Evolutionary conservation across 2,797 vertebrate genomes (phyloP).

Genomic region (Bucorvus abyssinicus): DNA sequence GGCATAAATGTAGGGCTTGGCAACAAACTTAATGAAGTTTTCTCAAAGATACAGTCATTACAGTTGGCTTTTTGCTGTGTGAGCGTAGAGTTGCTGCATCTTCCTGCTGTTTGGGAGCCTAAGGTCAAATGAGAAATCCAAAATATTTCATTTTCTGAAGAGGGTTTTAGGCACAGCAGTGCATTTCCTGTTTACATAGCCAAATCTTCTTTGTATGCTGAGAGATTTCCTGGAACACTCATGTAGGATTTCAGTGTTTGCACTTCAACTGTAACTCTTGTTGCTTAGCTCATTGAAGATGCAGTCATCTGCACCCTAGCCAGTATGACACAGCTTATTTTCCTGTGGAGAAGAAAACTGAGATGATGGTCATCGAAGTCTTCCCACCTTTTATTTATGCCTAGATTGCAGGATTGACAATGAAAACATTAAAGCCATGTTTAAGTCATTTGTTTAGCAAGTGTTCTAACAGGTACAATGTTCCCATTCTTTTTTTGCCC

Average conservation of each 20-base stretch:
- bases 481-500: neutral
- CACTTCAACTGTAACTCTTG: neutral
- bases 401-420: neutral
- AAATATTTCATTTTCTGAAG: slow-evolving; percentile 33
- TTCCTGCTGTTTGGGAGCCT: neutral
- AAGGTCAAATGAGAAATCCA: slow-evolving; percentile 30
- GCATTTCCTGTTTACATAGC: slow-evolving; percentile 52
- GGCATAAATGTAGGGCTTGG: neutral
- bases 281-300: neutral
- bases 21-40: neutral
- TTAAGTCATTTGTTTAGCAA: neutral
- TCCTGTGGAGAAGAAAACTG: neutral
- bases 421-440: neutral
- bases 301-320: neutral
- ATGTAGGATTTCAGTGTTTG: neutral
- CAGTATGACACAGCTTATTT: neutral
- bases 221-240: neutral
- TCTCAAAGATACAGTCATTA: neutral
- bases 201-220: slow-evolving; percentile 1
- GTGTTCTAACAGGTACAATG: neutral
- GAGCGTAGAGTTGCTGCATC: neutral
- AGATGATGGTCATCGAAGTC: neutral
- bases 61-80: neutral
- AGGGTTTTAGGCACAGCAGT: neutral
- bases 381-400: neutral